Evolutionary conservation across 2,113 vertebrate genomes (phyloP), one percentile per base, ranked within the genome.

Genomic region (Crotalus horridus): DNA sequence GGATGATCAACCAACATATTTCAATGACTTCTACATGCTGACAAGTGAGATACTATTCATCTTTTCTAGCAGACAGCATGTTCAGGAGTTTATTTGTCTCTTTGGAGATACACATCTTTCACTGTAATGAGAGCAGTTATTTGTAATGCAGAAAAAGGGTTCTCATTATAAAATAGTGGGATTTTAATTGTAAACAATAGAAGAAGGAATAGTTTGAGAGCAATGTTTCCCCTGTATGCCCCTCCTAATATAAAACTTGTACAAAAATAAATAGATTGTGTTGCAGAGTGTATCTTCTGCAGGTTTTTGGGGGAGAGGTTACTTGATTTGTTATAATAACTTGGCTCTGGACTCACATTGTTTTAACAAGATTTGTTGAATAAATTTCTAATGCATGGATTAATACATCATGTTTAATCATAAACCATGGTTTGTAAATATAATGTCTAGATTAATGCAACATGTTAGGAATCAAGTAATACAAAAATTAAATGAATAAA

Each of bases 1-100:
- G 98, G 95, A 96, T 64, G 94, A 95, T 53, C 56, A 91, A 43
- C 89, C 93, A 58, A 88, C 96, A 95, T 98, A 98, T 96, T 95
- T 97, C 58, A 98, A 96, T 74, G 97, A 98, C 95, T 98, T 98
- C 96, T 97, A 97, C 97, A 98, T 98, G 97, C 95, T 98, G 29
- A 98, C 97, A 96, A 97, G 97, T 98, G 96, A 91, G 93, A 88
- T 74, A 88, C 61, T 92, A 91, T 93, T 93, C 58, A 92, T 93
- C 61, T 93, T 93, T 94, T 64, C 26, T 89, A 56, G 56, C 39
- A 91, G 64, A 43, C 85, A 87, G 89, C 88, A 13, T 90, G 88
- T 26, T 87, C 29, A 29, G 54, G 53, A 29, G 54, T 87, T 93
- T 92, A 88, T 92, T 91, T 69, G 69, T 93, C 86, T 48, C 90